phyloP scores from a whole-genome alignment of 2,888 invertebrate genomes.

The Dasypolia templi region DNA sequence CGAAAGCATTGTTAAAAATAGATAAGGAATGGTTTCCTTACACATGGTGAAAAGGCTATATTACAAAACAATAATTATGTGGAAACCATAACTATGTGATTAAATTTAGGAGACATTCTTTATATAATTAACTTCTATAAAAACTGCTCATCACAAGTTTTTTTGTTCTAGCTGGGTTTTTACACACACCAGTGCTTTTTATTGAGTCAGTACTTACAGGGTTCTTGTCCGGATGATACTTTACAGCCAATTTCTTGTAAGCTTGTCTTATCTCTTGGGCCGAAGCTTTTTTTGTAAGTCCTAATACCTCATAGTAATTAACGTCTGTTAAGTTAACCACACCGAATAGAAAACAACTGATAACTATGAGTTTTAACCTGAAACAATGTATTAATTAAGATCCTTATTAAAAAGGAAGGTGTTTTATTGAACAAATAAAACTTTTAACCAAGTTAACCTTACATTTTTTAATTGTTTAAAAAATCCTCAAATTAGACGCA shows the following conservation, averaged over 20 bases:
- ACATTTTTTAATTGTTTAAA: slow-evolving; percentile 53
- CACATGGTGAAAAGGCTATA: background rate
- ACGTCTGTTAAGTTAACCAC: slow-evolving; percentile 79
- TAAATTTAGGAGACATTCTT: background rate
- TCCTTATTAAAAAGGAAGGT: background rate
- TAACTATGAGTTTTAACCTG: slow-evolving; percentile 77
- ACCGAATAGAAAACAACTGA: slow-evolving; percentile 71
- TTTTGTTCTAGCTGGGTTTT: background rate
- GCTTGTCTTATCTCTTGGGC: slow-evolving; percentile 93
- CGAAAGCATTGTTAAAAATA: background rate
- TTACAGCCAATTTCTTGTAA: slow-evolving; percentile 94
- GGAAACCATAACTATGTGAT: background rate
- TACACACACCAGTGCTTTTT: background rate
- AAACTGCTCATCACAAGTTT: background rate
- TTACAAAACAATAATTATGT: background rate
- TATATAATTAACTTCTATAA: slow-evolving; percentile 7
- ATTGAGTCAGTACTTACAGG: slow-evolving; percentile 80
- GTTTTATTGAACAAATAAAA: slow-evolving; percentile 15
- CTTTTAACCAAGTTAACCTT: slow-evolving; percentile 45
- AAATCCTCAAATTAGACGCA: background rate
- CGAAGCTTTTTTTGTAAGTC: slow-evolving; percentile 92
- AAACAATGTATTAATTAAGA: slow-evolving; percentile 52
- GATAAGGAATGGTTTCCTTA: background rate
- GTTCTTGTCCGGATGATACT: slow-evolving; percentile 94
- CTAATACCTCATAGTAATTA: slow-evolving; percentile 92